Base-by-base conservation (phyloP, 1,140 invertebrate genomes). In the Drosophila saltans region DNA sequence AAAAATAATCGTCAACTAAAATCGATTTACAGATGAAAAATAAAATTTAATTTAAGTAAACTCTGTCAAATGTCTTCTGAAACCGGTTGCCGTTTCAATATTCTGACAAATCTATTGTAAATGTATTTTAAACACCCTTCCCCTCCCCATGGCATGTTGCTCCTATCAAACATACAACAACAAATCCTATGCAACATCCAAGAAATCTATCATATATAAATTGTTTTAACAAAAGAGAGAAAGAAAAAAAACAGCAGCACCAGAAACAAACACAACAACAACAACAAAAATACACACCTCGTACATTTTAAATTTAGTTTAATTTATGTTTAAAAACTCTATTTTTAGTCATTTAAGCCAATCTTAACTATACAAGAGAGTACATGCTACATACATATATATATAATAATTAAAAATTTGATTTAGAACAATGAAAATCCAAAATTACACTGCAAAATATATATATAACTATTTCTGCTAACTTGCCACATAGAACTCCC, bases 301-400 rank as follows among this genome's bases (percentile, higher is more conserved):
- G 84, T 88, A 88, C 66, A 80, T 65, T 69, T 80, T 83, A 89
- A 10, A 83, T 80, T 78, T 88, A 88, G 83, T 69, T 69, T 88
- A 88, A 86, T 78, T 80, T 69, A 62, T 64, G 65, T 63, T 24
- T 72, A 59, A 72, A 72, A 58, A 41, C 59, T 67, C 70, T 56
- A 62, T 40, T 30, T 30, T 52, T 81, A 82, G 72, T 33, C 26
- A 6, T 3, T 3, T 86, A 88, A 88, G 84, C 52, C 30, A 71
- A 64, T 83, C 77, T 86, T 86, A 86, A 86, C 83, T 79, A 76
- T 76, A 72, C 40, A 65, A 16, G 33, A 52, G n/a, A 26, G 45
- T 26, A 52, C 45, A 26, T 64, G 59, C 48, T 36, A 30, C 60
- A 71, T 69, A 71, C 24, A 43, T 57, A 58, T 43, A 39, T 59